Evolutionary conservation across 2,888 invertebrate species (phyloP).

Genomic region (Drosophila formosana): DNA sequence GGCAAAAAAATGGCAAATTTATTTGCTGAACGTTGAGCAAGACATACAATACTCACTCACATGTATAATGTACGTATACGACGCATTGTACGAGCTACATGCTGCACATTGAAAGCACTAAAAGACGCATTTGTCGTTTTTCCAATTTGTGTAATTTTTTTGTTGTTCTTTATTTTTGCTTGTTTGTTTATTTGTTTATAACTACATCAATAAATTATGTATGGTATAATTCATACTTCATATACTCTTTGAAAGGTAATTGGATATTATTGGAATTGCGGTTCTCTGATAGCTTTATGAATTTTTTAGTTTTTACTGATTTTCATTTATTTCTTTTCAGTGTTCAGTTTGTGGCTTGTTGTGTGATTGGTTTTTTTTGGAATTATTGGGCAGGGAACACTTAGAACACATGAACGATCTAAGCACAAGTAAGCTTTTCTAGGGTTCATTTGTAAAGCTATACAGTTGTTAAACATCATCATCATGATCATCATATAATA

Average conservation of each 20-base stretch:
- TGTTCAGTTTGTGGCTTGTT: neutral
- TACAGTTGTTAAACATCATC: conserved; percentile 35
- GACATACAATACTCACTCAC: conserved; percentile 17
- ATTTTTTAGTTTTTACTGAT: neutral
- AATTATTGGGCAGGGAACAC: conserved; percentile 1
- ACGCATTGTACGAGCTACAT: neutral
- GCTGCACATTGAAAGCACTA: conserved; percentile 36
- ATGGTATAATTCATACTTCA: conserved; percentile 61
- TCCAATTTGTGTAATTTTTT: conserved; percentile 79
- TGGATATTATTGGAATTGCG: conserved; percentile 65
- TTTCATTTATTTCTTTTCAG: neutral
- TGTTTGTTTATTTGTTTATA: conserved; percentile 72
- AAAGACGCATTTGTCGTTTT: conserved; percentile 61
- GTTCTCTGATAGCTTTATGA: conserved; percentile 9
- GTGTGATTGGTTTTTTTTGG: neutral
- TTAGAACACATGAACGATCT: conserved; percentile 13
- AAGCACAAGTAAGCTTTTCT: conserved; percentile 21
- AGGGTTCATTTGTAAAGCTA: conserved; percentile 45
- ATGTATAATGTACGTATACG: neutral
- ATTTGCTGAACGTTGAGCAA: conserved; percentile 40
- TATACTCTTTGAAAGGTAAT: conserved; percentile 65
- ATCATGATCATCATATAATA: conserved; percentile 4
- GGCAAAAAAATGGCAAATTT: conserved; percentile 38
- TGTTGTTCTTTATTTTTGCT: conserved; percentile 33
- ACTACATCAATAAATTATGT: conserved; percentile 81